Percentiles rank a stretch among this genome's conserved stretches.
phyloP scores from a whole-genome alignment of 2,797 vertebrate species.

The Taenioides sp. region DNA sequence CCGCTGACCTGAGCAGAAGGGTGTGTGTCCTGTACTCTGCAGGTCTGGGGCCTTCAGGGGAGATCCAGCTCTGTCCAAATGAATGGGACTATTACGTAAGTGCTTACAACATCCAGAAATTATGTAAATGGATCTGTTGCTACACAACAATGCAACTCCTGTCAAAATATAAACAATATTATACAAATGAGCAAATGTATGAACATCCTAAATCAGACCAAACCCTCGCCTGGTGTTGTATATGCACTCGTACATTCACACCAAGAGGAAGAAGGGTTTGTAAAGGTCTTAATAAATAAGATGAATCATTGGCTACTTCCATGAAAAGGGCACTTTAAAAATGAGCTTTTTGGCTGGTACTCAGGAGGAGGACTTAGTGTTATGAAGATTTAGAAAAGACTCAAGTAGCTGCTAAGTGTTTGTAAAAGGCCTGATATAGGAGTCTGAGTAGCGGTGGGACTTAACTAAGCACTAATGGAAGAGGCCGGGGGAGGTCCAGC shows the following conservation, averaged over 20 bases:
- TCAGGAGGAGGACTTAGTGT: slow-evolving; percentile 31
- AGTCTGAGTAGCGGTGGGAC: slow-evolving; percentile 36
- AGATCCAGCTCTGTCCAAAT: slow-evolving; percentile 72
- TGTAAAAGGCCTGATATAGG: slow-evolving; percentile 24
- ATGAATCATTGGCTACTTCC: slow-evolving; percentile 36
- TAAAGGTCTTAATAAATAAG: slow-evolving; percentile 32
- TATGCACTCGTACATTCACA: slow-evolving; percentile 39
- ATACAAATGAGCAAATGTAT: slow-evolving; percentile 64
- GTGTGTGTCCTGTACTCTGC: slow-evolving; percentile 51
- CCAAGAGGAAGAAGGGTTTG: background rate
- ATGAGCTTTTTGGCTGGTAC: slow-evolving; percentile 42
- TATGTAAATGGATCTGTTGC: slow-evolving; percentile 80
- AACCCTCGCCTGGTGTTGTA: slow-evolving; percentile 41
- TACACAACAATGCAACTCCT: slow-evolving; percentile 76
- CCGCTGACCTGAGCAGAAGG: slow-evolving; percentile 29
- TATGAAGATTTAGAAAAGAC: slow-evolving; percentile 34
- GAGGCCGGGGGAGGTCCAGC: slow-evolving; percentile 72
- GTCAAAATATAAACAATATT: slow-evolving; percentile 78
- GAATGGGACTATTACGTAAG: slow-evolving; percentile 78
- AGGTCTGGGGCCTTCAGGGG: slow-evolving; percentile 70
- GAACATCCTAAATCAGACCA: slow-evolving; percentile 54
- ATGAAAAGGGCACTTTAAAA: slow-evolving; percentile 39
- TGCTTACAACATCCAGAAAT: slow-evolving; percentile 77
- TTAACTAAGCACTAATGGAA: slow-evolving; percentile 36
- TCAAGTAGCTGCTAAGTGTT: slow-evolving; percentile 41